Evolutionary conservation across 2,113 vertebrate genomes (phyloP), one percentile per base, ranked within the genome.

Genomic region (Chaetops frenatus): DNA sequence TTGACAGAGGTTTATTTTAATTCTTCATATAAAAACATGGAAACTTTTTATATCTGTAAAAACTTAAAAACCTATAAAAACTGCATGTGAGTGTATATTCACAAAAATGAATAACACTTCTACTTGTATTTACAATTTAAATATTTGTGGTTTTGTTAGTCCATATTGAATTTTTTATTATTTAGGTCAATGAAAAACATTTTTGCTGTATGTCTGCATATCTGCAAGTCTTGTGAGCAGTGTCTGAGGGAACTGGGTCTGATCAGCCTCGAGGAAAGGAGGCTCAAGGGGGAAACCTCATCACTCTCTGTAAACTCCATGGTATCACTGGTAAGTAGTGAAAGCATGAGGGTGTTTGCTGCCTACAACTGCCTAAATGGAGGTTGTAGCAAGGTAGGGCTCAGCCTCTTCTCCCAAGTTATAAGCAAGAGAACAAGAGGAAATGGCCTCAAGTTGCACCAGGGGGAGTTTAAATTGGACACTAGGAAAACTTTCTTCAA

Each of bases 291-390:
- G 7, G 24, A 8, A 62, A 62, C 13, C 25, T 67, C 33, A 25
- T 73, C 36, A 17, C 15, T 65, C 27, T 12, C 51, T 38, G 23
- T 28, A 14, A 24, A 21, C 16, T 12, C 28, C n/a, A 12, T 28
- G 3, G 4, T 33, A 15, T 66, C 51, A 38, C 11, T 24, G 51
- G 8, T n/a, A 10, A 22, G n/a, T 3, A 18, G 28, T 12, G 53
- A 60, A 45, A 60, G 16, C 28, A 18, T 15, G 28, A 45, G n/a
- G 16, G 12, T 29, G 19, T n/a, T 36, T 0, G 0, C 8, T 78
- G 29, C 65, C 61, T 25, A 5, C 31, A 50, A 0, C 20, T n/a
- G 7, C 33, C 29, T 51, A 33, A 33, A 57, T 69, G 23, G 35
- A 73, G 56, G 11, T 33, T 15, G 22, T 6, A 8, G 5, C 2